Base-by-base conservation (phyloP, 2,888 invertebrate genomes). In the Macrophya alboannulata region DNA sequence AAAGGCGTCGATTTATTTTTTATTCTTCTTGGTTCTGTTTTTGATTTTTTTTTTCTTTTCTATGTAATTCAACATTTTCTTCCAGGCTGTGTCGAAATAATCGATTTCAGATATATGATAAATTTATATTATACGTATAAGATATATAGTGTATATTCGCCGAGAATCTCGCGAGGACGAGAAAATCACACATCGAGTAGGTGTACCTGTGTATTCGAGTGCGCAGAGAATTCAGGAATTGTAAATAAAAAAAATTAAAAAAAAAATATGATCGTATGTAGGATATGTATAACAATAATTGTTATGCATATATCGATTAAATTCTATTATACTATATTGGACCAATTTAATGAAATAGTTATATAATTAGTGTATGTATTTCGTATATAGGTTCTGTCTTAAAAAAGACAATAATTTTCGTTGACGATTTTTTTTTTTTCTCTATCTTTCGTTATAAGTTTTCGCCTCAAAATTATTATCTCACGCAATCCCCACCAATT, bases 331-430 rank as follows among this genome's bases (percentile, higher is more conserved):
- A 31, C 31, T 59, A 86, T 87, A 76, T 88, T 79, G 89, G 90
- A 91, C 89, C 89, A 90, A 89, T 90, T 88, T 86, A 89, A 86
- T 86, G 85, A 79, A 21, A 40, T 55, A 84, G 85, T 59, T 48
- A 55, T 48, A 48, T 62, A n/a, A 55, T 55, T n/a, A 55, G n/a
- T 25, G 25, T 62, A 86, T 76, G 40, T 79, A 51, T 84, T 86
- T 82, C 84, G 72, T 43, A 4, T 37, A 84, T 86, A 71, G 87
- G 88, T 87, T 83, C 85, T 87, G 88, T 89, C 87, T 87, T 82
- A 51, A 43, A 15, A 55, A 88, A 88, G 90, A 91, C 89, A 89
- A 90, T 91, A 90, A 91, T 90, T 90, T 89, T 88, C 81, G 83
- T 88, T 85, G 86, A 79, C 84, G 76, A 86, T 87, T 77, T 83